Evolutionary conservation across 2,113 vertebrate species (phyloP).

Genomic region (Anarhynchus alexandrinus): DNA sequence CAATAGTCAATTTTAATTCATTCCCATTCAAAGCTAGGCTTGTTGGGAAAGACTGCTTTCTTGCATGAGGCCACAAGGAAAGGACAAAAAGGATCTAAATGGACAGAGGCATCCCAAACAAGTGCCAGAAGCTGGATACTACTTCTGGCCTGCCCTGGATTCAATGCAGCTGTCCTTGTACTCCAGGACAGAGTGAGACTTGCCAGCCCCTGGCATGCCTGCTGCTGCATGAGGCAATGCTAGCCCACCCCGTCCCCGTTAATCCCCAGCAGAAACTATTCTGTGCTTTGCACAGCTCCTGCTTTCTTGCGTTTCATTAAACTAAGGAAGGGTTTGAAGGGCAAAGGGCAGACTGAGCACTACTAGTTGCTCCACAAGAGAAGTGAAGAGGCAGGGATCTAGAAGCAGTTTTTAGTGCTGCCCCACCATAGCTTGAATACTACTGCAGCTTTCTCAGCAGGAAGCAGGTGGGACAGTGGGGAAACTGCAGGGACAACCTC

Average conservation of each 20-base stretch:
- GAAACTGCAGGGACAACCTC: neutral
- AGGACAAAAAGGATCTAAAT: rapidly evolving
- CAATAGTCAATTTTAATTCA: neutral
- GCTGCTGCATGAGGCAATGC: rapidly evolving
- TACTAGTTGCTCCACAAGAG: neutral
- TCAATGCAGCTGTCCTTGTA: neutral
- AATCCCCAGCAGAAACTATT: neutral
- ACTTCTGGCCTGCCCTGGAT: neutral
- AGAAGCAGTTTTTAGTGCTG: neutral
- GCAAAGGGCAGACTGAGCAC: neutral
- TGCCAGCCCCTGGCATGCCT: neutral
- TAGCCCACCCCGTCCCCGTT: rapidly evolving
- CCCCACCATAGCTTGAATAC: neutral
- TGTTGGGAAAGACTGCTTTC: neutral
- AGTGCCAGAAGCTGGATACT: neutral
- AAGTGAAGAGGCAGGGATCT: neutral
- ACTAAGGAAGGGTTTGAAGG: neutral
- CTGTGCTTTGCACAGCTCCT: rapidly evolving
- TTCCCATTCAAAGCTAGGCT: neutral
- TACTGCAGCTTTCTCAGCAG: neutral
- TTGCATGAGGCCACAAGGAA: neutral
- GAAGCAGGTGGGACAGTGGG: neutral
- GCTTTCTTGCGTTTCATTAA: rapidly evolving
- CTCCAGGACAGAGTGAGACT: neutral
- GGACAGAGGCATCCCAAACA: neutral